Percentiles rank a stretch among this genome's conserved stretches.
Evolutionary conservation across 2,113 vertebrate genomes (phyloP).

Genomic region (Colaptes auratus): DNA sequence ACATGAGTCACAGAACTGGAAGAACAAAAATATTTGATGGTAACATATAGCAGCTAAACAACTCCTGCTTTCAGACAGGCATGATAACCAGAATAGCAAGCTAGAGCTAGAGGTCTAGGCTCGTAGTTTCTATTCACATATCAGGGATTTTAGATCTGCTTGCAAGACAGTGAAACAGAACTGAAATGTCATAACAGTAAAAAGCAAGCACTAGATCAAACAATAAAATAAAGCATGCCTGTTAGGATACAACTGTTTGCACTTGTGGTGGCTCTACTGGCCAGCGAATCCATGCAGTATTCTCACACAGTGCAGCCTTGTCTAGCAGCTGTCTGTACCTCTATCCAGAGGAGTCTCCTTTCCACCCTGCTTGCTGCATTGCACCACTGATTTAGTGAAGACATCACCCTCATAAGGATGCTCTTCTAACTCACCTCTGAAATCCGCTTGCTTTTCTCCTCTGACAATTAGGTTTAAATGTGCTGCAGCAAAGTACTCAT

Average conservation of each 20-base stretch:
- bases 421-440: constrained; percentile 75
- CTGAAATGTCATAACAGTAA: constrained; percentile 46
- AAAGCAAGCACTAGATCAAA: constrained; percentile 31
- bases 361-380: constrained; percentile 80
- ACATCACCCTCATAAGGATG: constrained; percentile 77
- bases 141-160: constrained; percentile 33
- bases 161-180: constrained; percentile 39
- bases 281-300: constrained; percentile 13
- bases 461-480: constrained; percentile 78
- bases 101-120: constrained; percentile 37
- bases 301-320: constrained; percentile 12
- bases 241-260: background rate
- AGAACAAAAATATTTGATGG: constrained; percentile 65
- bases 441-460: constrained; percentile 71
- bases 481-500: constrained; percentile 74
- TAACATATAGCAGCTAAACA: constrained; percentile 62
- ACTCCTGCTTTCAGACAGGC: constrained; percentile 51
- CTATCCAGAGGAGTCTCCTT: constrained; percentile 70
- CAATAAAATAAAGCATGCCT: constrained; percentile 27
- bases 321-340: constrained; percentile 67
- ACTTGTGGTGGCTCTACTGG: constrained; percentile 3
- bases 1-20: constrained; percentile 57
- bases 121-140: constrained; percentile 3
- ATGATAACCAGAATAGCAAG: constrained; percentile 45
- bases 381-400: constrained; percentile 81